phyloP scores from a whole-genome alignment of 2,797 vertebrate species.

The Amblyraja radiata region DNA sequence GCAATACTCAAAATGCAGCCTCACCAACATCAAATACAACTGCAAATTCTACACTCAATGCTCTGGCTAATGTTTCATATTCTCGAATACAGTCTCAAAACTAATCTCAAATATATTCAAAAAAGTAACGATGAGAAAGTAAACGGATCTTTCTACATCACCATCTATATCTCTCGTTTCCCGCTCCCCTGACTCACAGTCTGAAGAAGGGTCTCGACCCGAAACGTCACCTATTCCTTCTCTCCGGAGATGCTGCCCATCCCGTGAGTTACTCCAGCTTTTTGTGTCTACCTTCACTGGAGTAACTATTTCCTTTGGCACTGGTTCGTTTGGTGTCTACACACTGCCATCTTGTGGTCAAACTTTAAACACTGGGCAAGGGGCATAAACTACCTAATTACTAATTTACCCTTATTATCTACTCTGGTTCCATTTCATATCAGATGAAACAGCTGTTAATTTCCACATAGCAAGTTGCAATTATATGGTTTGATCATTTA shows the following conservation, averaged over 20 bases:
- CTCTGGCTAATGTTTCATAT: background rate
- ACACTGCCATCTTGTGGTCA: slow-evolving; percentile 28
- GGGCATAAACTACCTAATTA: background rate
- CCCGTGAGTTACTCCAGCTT: too few species aligned
- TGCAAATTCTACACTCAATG: too few species aligned
- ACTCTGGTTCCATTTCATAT: background rate
- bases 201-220: too few species aligned
- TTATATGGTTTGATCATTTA: background rate
- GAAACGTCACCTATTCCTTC: too few species aligned
- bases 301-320: background rate
- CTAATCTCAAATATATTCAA: background rate
- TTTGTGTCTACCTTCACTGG: too few species aligned
- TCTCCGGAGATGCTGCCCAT: too few species aligned
- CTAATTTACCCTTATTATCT: background rate
- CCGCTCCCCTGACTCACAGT: too few species aligned
- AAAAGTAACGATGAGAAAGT: too few species aligned
- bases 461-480: background rate
- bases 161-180: too few species aligned
- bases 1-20: too few species aligned
- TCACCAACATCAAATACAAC: too few species aligned
- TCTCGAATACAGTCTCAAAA: background rate
- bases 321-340: background rate
- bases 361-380: background rate
- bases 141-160: too few species aligned
- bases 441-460: background rate